Evolutionary conservation across 1,140 invertebrate genomes (phyloP), one percentile per base, ranked within the genome.

Genomic region (Adelges cooleyi): DNA sequence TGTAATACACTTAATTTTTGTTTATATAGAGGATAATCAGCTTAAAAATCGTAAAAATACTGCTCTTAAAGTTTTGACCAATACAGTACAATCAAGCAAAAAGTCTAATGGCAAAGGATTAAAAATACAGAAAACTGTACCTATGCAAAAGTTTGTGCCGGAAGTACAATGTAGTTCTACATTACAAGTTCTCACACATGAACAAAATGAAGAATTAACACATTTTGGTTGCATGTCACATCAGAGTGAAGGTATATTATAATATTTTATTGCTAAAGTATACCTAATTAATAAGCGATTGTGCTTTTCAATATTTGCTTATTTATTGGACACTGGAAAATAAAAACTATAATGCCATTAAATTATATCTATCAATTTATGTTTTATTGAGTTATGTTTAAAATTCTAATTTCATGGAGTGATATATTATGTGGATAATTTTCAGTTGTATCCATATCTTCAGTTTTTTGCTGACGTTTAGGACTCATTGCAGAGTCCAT

Each of bases 1-100:
- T n/a, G n/a, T n/a, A n/a, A n/a, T n/a, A n/a, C n/a, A n/a, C n/a
- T n/a, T n/a, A n/a, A n/a, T n/a, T n/a, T n/a, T n/a, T n/a, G n/a
- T n/a, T n/a, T n/a, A n/a, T n/a, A n/a, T n/a, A 33, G 29, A 33
- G 11, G 29, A 33, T 6, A 33, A 11, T 33, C 29, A 33, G 15
- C 15, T 36, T 13, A 18, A 23, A 5, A 44, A 29, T 33, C 54
- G 54, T 10, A 59, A 59, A 33, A 27, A 59, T 20, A 59, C 0
- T 33, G 56, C 56, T 20, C 33, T 62, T 13, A 48, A 62, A 48
- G 25, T 48, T 2, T 62, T 48, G 11, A 59, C 54, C 9, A 62
- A 48, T 8, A 62, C 56, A 8, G 56, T 48, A n/a, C 56, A 62
- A 8, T 48, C 56, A 0, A 20, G 4, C 17, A 46, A 62, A 48